Evolutionary conservation across 2,888 invertebrate species (phyloP).

Genomic region (Chrysolina oricalcia): DNA sequence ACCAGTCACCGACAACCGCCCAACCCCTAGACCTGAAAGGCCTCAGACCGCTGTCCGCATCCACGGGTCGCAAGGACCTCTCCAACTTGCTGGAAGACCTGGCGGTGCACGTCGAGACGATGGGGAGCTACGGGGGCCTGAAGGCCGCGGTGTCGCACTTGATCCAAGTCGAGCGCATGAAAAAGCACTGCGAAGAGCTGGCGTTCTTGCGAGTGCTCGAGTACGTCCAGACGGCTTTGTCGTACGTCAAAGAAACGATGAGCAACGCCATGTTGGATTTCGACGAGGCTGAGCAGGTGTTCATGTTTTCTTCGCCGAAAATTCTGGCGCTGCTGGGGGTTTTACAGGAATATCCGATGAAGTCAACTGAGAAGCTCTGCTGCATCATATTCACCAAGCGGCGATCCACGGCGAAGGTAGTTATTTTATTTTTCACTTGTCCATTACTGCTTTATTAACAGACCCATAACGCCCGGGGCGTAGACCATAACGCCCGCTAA

Average conservation of each 20-base stretch:
- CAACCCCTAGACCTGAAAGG: background rate
- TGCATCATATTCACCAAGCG: constrained; percentile 83
- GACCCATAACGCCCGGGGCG: too few species aligned
- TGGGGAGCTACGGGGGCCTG: constrained; percentile 77
- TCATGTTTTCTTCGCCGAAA: constrained; percentile 79
- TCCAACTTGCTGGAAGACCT: constrained; percentile 63
- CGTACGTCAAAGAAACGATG: constrained; percentile 74
- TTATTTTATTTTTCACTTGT: too few species aligned
- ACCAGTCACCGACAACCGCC: constrained; percentile 28
- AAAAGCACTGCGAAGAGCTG: constrained; percentile 57
- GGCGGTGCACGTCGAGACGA: constrained; percentile 62
- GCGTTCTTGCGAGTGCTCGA: constrained; percentile 60
- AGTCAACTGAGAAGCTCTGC: constrained; percentile 74
- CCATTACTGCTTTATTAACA: too few species aligned
- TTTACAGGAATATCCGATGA: constrained; percentile 75
- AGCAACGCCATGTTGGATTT: constrained; percentile 72
- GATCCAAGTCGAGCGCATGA: constrained; percentile 77
- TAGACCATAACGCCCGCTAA: too few species aligned
- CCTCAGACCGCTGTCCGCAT: background rate
- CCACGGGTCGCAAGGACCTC: constrained; percentile 59
- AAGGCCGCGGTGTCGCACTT: constrained; percentile 76
- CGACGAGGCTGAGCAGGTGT: constrained; percentile 72
- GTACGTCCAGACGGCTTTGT: constrained; percentile 69
- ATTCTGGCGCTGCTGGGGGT: constrained; percentile 75
- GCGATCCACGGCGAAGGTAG: constrained; percentile 82